These are phyloP conservation scores for Melopsittacus undulatus DNA, from an alignment of 2,797 vertebrate genomes.

Conservation along the genomic window DNA sequence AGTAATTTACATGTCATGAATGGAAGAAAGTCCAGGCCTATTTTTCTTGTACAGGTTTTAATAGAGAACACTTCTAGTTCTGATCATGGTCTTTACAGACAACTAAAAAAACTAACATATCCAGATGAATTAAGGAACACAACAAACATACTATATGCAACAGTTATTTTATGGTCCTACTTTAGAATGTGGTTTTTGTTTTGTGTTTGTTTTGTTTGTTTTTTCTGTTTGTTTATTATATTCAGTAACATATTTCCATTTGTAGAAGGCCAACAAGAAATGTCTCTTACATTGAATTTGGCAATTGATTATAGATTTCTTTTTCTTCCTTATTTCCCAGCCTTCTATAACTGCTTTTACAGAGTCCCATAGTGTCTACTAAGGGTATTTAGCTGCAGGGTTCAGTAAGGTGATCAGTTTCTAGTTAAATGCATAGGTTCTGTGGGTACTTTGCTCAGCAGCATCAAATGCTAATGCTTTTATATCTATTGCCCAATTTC, in stretches of 20 bases:
- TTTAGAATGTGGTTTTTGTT: background rate
- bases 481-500: background rate
- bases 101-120: background rate
- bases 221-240: background rate
- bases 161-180: background rate
- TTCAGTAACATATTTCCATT: fast-evolving
- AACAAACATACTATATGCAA: background rate
- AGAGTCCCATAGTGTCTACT: fast-evolving
- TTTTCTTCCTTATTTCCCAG: background rate
- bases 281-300: background rate
- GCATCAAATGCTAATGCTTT: background rate
- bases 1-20: background rate
- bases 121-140: background rate
- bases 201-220: background rate
- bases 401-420: background rate
- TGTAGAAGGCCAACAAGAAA: background rate
- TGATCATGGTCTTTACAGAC: background rate
- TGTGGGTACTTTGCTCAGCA: background rate
- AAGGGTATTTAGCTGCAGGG: background rate
- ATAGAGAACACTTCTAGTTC: background rate
- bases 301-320: background rate
- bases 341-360: background rate
- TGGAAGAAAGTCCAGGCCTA: background rate
- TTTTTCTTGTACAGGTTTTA: background rate
- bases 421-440: background rate